Evolutionary conservation across 2,888 invertebrate species (phyloP).

Genomic region (Eurytoma adleriae): DNA sequence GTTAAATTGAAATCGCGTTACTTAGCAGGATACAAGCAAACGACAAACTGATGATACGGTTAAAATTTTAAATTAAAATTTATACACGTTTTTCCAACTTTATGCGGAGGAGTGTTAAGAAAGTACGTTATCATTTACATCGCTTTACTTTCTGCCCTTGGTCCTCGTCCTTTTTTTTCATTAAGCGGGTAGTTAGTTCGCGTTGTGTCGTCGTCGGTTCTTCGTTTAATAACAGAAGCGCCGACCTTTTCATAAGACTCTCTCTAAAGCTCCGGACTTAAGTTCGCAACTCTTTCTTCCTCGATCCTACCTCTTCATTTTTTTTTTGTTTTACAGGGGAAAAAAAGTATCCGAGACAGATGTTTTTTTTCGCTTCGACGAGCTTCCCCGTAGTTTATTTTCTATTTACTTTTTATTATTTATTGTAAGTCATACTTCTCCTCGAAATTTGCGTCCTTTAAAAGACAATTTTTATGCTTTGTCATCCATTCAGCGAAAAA

Average conservation of each 20-base stretch:
- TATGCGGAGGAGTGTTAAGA: constrained; percentile 13
- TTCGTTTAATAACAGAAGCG: constrained; percentile 57
- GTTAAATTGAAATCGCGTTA: no score
- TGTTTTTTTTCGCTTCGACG: no score
- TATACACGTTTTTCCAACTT: constrained; percentile 6
- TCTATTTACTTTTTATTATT: no score
- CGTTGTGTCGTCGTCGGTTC: constrained; percentile 55
- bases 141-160: constrained; percentile 14
- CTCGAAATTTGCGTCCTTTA: no score
- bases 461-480: no score
- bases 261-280: constrained; percentile 51
- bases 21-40: background rate
- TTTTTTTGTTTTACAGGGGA: constrained; percentile 32
- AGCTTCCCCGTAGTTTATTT: no score
- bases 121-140: constrained; percentile 41
- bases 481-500: no score
- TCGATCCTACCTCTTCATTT: constrained; percentile 18
- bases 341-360: constrained; percentile 2
- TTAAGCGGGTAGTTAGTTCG: constrained; percentile 55
- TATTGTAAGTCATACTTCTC: no score
- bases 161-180: constrained; percentile 45
- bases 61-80: background rate
- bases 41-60: background rate
- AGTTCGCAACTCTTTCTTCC: constrained; percentile 51
- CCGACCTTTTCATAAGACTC: constrained; percentile 53